Percentiles rank a stretch among this genome's conserved stretches.
phyloP scores from a whole-genome alignment of 1,140 invertebrate species.

The Drosophila chauvacae region DNA sequence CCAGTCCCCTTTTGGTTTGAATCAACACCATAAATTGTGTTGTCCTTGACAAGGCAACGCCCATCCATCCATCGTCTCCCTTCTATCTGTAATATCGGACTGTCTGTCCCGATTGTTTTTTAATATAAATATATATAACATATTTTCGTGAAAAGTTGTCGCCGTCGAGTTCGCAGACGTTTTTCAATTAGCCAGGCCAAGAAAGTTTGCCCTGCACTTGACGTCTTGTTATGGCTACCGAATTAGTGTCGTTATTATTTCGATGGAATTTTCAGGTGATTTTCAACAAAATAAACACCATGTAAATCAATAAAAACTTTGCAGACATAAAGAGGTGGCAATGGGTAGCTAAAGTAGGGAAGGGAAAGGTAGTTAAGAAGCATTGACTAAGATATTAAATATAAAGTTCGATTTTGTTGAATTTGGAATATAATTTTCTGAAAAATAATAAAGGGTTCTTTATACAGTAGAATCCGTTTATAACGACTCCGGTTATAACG shows the following conservation, averaged over 20 bases:
- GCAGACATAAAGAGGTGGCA: conserved; percentile 38
- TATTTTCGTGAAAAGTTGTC: conserved; percentile 34
- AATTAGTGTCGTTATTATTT: conserved; percentile 29
- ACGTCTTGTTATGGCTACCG: conserved; percentile 28
- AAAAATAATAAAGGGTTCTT: neutral
- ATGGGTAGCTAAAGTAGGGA: neutral
- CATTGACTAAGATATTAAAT: neutral
- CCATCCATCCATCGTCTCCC: conserved; percentile 7
- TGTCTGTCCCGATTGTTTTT: conserved; percentile 36
- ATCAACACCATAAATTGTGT: conserved; percentile 48
- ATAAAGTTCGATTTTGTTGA: neutral
- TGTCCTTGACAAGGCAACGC: conserved; percentile 26
- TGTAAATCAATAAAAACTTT: conserved; percentile 53
- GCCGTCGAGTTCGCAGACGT: conserved; percentile 59
- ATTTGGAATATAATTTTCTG: neutral
- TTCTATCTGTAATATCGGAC: conserved; percentile 11
- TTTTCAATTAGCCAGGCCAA: conserved; percentile 60
- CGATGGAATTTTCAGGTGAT: conserved; percentile 15
- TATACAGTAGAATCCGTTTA: too few species aligned
- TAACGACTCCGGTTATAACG: too few species aligned
- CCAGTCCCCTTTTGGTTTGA: conserved; percentile 19
- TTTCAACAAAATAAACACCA: conserved; percentile 16
- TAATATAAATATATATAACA: neutral
- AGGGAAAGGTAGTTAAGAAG: neutral
- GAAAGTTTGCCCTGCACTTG: conserved; percentile 45